Percentiles rank a stretch among this genome's conserved stretches.
These are phyloP conservation scores for Arenaria interpres DNA, from an alignment of 2,113 vertebrate species.

Conservation along the genomic window DNA sequence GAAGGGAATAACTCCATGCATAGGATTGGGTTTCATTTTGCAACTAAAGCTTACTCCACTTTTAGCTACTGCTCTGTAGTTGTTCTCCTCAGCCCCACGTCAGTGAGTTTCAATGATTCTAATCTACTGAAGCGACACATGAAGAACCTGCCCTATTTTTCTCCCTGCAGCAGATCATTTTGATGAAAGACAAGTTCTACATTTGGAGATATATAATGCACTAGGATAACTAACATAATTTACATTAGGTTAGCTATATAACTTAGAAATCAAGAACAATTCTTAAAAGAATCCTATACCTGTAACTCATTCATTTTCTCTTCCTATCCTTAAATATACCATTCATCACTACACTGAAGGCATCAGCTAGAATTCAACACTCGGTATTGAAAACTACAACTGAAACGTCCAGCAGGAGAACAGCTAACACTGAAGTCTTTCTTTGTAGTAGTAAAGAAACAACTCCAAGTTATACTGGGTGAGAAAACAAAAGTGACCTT, in stretches of 20 bases:
- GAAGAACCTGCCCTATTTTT: not conserved
- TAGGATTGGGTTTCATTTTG: not conserved
- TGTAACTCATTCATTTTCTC: not conserved
- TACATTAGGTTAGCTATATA: not conserved
- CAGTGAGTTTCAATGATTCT: not conserved
- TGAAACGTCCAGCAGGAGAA: not conserved
- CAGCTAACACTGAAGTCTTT: not conserved
- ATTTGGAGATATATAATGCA: not conserved
- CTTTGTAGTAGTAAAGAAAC: not conserved
- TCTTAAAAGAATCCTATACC: not conserved
- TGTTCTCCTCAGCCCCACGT: not conserved
- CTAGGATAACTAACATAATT: not conserved
- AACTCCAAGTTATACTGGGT: not conserved
- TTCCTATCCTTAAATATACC: not conserved
- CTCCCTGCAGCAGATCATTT: not conserved
- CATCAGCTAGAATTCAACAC: not conserved
- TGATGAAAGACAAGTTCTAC: not conserved
- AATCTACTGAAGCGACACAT: not conserved
- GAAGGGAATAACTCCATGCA: not conserved
- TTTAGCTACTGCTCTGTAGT: not conserved
- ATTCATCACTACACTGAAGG: not conserved
- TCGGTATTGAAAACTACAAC: not conserved
- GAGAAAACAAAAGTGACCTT: conserved; percentile 26
- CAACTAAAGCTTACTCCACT: not conserved
- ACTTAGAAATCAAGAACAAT: not conserved